Base-by-base conservation (phyloP, 1,140 invertebrate genomes). In the Leucophenga varia region DNA sequence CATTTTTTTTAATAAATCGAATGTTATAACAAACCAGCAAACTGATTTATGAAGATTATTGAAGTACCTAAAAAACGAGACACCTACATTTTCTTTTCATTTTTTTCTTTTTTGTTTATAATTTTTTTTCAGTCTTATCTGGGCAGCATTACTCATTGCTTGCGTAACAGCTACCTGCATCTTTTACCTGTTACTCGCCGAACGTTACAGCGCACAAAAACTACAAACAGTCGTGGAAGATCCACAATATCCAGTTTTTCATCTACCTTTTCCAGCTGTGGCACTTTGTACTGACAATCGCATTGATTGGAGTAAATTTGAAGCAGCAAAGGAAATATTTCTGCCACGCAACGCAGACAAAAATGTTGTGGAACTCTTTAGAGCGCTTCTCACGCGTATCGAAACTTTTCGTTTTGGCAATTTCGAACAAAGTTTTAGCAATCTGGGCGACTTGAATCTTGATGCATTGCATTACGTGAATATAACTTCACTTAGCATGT, bases 191-290 rank as follows among this genome's bases (percentile, higher is more conserved):
- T 34, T 64, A 5, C 54, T 71, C 1, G 54, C 67, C n/a, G 51
- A 67, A 10, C 63, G 63, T 3, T 71, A 55, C 42, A 52, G 45
- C 4, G 42, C 59, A 7, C 63, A 71, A 43, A 71, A 65, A 28
- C 38, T 72, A 21, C 58, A 72, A 42, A 75, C 78, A 2, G 80
- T 85, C 0, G 82, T 86, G 45, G 82, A 86, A 49, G 81, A 82
- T 35, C 84, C 81, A 0, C 83, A 86, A 59, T 80, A 80, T 36
- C 81, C 83, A 0, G 84, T 86, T 13, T 86, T 83, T 77, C 79
- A 84, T 49, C 79, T 84, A 30, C 80, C 80, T 1, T 88, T 86
- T 64, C 86, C 86, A 1, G 84, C 84, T 1, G 80, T 88, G 1
- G 86, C 82, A 0, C 71, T 88, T 42, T 88, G 86, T 57, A 79